A percentile compares a stretch with the other conserved stretches of the same genome.
phyloP scores from a whole-genome alignment of 2,797 vertebrate genomes.

The Parauchenoglanis punctatus region DNA sequence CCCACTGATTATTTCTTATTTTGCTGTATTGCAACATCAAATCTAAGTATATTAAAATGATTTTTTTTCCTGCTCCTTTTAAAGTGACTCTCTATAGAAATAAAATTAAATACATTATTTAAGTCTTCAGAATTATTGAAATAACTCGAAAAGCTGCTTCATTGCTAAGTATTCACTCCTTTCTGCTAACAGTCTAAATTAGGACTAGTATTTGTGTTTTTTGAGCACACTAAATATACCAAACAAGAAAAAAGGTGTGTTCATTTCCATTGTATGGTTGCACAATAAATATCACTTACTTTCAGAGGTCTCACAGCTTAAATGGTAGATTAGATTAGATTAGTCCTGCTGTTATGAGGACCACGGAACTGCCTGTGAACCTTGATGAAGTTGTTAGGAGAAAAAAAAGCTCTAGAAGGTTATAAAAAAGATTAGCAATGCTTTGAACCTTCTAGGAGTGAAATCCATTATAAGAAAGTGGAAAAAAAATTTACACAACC shows the following conservation, averaged over 20 bases:
- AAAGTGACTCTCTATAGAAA: not conserved
- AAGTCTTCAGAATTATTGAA: not conserved
- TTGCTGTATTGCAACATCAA: not conserved
- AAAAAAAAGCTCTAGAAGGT: not conserved
- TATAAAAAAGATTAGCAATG: slow-evolving; percentile 1
- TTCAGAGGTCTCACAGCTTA: not conserved
- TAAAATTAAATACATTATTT: not conserved
- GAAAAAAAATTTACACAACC: not conserved
- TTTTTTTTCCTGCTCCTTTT: not conserved
- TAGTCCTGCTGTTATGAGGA: slow-evolving; percentile 4
- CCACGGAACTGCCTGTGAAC: not conserved
- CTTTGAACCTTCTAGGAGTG: slow-evolving; percentile 6
- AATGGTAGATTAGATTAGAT: not conserved
- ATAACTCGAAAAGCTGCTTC: not conserved
- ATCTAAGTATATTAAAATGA: not conserved
- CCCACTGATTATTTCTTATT: not conserved
- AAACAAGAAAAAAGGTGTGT: not conserved
- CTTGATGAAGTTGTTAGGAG: not conserved
- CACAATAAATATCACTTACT: not conserved
- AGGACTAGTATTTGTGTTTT: not conserved
- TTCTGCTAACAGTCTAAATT: not conserved
- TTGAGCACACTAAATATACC: not conserved
- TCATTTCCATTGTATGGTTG: not conserved
- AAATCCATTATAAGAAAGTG: slow-evolving; percentile 8
- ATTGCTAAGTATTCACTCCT: not conserved